Conservation (phyloP, 2,888 invertebrate species). For the Sclerodermus sp. region DNA sequence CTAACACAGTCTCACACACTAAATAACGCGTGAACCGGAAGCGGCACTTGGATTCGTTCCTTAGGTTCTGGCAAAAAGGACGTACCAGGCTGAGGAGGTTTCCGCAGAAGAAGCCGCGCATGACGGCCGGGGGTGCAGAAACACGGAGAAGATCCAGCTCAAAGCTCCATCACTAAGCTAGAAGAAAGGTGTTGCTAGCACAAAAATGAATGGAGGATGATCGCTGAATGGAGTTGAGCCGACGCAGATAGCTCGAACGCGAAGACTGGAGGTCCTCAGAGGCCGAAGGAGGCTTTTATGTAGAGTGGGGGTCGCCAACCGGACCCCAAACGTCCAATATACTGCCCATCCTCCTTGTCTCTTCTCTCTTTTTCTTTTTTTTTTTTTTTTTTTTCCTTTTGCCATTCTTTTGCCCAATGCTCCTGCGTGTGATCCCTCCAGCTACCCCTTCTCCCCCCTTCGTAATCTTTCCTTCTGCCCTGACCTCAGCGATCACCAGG, state of each 20-base stretch:
- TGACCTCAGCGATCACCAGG: conserved; percentile 1
- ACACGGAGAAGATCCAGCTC: not conserved
- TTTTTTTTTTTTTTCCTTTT: conserved; percentile 22
- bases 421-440: not conserved
- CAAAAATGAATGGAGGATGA: conserved; percentile 30
- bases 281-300: conserved; percentile 48
- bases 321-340: conserved; percentile 34
- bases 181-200: not conserved
- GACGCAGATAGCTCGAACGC: conserved; percentile 34
- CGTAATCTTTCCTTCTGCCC: not conserved
- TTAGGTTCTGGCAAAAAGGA: conserved; percentile 11
- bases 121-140: conserved; percentile 12
- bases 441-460: not conserved
- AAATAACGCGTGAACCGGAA: not conserved
- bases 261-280: conserved; percentile 45
- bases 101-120: conserved; percentile 36
- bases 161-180: conserved; percentile 13
- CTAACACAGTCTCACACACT: not conserved
- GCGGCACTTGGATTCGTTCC: not conserved
- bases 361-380: conserved; percentile 20
- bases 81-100: conserved; percentile 43
- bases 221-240: conserved; percentile 34
- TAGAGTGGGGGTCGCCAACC: conserved; percentile 47
- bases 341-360: conserved; percentile 41
- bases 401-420: conserved; percentile 24